Percentiles rank a stretch among this genome's conserved stretches.
Evolutionary conservation across 1,140 invertebrate genomes (phyloP).

Genomic region (Arctopsyche grandis): DNA sequence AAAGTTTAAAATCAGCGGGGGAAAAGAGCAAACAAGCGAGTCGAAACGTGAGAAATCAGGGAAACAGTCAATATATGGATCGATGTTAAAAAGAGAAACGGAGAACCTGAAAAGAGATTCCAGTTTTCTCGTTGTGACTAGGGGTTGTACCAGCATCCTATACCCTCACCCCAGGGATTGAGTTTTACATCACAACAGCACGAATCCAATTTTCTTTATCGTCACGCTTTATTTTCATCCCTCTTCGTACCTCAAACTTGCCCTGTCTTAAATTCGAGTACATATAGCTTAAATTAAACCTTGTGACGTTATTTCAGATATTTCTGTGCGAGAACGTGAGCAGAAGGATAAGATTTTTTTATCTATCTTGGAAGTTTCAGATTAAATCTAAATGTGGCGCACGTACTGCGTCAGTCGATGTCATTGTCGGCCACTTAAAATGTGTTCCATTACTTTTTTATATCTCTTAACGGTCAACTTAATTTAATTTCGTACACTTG

Average conservation of each 20-base stretch:
- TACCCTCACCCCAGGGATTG: not conserved
- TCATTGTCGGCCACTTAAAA: slow-evolving; percentile 23
- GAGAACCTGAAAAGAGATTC: slow-evolving; percentile 18
- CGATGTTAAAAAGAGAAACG: not conserved
- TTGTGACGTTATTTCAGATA: not conserved
- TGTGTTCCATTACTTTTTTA: slow-evolving; percentile 13
- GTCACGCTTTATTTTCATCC: slow-evolving; percentile 29
- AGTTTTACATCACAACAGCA: slow-evolving; percentile 24
- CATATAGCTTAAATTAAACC: not conserved
- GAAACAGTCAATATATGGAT: slow-evolving; percentile 45
- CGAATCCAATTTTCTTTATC: slow-evolving; percentile 37
- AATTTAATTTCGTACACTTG: too few species aligned
- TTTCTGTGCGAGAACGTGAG: not conserved
- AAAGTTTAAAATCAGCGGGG: too few species aligned
- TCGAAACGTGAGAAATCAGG: slow-evolving; percentile 50
- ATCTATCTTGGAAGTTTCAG: not conserved
- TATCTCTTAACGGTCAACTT: too few species aligned
- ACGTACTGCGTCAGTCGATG: slow-evolving; percentile 14
- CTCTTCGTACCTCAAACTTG: not conserved
- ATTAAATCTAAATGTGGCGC: slow-evolving; percentile 5
- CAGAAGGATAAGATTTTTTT: slow-evolving; percentile 11
- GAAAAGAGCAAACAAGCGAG: slow-evolving; percentile 39
- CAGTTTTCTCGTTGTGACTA: not conserved
- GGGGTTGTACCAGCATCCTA: not conserved
- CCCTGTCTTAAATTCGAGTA: not conserved